Evolutionary conservation across 1,140 invertebrate genomes (phyloP).

Genomic region (Cydia splendana): DNA sequence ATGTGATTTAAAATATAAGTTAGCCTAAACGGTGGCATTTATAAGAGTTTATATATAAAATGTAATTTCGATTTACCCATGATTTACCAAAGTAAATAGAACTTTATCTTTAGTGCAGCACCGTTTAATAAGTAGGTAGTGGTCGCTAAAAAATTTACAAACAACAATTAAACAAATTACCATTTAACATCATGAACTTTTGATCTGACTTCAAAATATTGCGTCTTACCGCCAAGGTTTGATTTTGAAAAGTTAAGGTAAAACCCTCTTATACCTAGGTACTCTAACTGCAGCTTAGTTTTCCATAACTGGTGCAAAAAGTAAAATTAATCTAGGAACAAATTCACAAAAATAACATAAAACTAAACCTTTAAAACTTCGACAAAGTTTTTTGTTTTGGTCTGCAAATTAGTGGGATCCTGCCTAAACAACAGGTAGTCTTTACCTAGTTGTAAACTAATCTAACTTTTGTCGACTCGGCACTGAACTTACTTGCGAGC

Average conservation of each 20-base stretch:
- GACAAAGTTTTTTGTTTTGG: background rate
- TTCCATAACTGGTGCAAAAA: background rate
- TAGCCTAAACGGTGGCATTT: no score
- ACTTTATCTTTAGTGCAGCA: no score
- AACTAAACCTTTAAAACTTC: background rate
- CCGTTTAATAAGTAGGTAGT: no score
- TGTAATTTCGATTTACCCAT: no score
- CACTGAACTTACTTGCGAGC: constrained; percentile 69
- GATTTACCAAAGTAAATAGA: no score
- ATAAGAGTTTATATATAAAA: no score
- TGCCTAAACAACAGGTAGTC: constrained; percentile 33
- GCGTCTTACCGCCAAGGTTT: background rate
- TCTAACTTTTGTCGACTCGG: constrained; percentile 3
- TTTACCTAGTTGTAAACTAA: constrained; percentile 14
- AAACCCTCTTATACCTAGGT: background rate
- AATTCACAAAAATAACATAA: background rate
- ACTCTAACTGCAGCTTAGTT: background rate
- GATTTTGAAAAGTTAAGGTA: background rate
- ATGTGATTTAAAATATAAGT: no score
- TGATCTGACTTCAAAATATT: no score
- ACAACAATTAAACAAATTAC: no score
- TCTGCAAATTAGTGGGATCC: background rate
- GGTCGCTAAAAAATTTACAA: no score
- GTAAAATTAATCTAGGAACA: background rate
- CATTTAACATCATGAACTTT: no score